These are phyloP conservation scores for Psettodes erumei DNA, from an alignment of 2,113 vertebrate species.

Conservation along the genomic window DNA sequence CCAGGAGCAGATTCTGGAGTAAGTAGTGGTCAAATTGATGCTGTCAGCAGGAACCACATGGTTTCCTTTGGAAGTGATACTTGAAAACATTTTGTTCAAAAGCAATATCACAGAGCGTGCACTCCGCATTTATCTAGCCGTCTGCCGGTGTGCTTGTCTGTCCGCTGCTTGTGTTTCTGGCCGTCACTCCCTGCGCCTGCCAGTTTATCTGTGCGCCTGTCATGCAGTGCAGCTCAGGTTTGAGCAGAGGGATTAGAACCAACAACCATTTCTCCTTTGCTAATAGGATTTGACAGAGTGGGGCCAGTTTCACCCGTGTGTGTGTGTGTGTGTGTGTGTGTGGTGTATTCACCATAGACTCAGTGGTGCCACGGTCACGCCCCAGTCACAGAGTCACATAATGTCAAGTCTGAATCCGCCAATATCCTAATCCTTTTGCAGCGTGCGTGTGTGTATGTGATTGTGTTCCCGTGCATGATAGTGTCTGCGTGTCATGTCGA, in stretches of 20 bases:
- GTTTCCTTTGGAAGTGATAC: constrained; percentile 33
- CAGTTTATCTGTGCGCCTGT: constrained; percentile 50
- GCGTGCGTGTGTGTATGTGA: constrained; percentile 7
- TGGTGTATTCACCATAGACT: not conserved
- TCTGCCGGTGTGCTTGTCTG: constrained; percentile 8
- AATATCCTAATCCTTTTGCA: constrained; percentile 43
- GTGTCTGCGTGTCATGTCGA: constrained; percentile 20
- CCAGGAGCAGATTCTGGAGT: constrained; percentile 22
- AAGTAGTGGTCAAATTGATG: constrained; percentile 42
- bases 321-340: constrained; percentile 24
- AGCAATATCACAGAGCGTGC: constrained; percentile 11
- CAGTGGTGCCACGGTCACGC: constrained; percentile 8
- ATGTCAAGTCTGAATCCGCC: constrained; percentile 50
- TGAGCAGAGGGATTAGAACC: constrained; percentile 65
- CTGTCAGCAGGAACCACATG: constrained; percentile 41
- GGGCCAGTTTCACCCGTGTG: constrained; percentile 45
- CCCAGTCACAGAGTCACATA: constrained; percentile 34
- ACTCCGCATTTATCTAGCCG: not conserved
- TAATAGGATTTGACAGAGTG: constrained; percentile 72
- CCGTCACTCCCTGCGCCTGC: constrained; percentile 1
- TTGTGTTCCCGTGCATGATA: not conserved
- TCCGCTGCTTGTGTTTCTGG: constrained; percentile 1
- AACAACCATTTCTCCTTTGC: constrained; percentile 59
- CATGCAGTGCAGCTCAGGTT: constrained; percentile 61
- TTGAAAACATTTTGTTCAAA: constrained; percentile 32